Evolutionary conservation across 1,140 invertebrate genomes (phyloP).

Genomic region (Sinella curviseta): DNA sequence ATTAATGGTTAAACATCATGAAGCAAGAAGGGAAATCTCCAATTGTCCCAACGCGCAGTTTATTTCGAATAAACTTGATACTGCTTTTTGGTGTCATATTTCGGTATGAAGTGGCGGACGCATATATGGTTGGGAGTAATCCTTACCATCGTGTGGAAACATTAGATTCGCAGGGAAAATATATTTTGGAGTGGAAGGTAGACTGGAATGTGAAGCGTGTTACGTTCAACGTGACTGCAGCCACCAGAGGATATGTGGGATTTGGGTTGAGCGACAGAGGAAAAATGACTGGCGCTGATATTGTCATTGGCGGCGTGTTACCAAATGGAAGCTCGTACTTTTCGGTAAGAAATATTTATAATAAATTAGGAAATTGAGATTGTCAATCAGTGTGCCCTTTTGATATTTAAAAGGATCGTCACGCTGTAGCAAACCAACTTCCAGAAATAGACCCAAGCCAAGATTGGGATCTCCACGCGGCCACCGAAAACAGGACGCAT

Average conservation of each 20-base stretch:
- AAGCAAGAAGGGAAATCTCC: no score
- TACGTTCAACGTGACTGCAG: neutral
- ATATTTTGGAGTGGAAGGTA: neutral
- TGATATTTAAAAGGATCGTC: no score
- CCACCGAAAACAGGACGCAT: conserved; percentile 71
- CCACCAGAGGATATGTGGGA: conserved; percentile 15
- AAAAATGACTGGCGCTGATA: conserved; percentile 8
- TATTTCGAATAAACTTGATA: no score
- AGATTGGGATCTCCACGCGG: conserved; percentile 67
- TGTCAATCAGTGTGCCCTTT: no score
- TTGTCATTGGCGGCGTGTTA: conserved; percentile 20
- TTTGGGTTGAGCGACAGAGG: neutral
- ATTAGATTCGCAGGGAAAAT: neutral
- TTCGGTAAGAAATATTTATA: no score
- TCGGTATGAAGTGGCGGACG: no score
- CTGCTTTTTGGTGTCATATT: no score
- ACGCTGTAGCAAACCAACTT: conserved; percentile 62
- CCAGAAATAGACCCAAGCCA: conserved; percentile 69
- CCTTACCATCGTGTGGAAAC: neutral
- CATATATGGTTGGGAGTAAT: no score
- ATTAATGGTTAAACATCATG: no score
- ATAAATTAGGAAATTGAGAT: no score
- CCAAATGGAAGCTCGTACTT: neutral
- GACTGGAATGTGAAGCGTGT: neutral
- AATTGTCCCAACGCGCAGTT: no score